These are phyloP conservation scores for Rhinogobius similis DNA, from an alignment of 2,113 vertebrate species.

Conservation along the genomic window DNA sequence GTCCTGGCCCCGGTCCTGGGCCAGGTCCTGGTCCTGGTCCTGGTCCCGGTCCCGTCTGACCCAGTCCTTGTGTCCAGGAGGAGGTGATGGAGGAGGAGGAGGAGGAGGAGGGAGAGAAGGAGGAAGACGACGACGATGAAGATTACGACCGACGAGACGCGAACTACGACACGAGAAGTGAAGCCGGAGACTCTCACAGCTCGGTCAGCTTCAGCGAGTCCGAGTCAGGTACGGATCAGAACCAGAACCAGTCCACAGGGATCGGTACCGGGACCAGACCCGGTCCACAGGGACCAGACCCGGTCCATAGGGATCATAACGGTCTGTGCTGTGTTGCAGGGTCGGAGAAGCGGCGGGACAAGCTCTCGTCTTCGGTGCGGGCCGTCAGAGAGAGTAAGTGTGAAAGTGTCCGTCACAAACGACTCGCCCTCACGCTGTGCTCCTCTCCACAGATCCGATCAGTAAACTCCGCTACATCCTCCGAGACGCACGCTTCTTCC, in stretches of 20 bases:
- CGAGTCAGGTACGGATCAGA: slow-evolving; percentile 71
- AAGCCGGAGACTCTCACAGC: slow-evolving; percentile 94
- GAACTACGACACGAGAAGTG: slow-evolving; percentile 95
- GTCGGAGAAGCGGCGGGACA: slow-evolving; percentile 98
- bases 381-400: slow-evolving; percentile 88
- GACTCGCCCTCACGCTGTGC: too few species aligned
- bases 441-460: slow-evolving; percentile 86
- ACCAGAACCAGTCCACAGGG: too few species aligned
- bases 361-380: slow-evolving; percentile 97
- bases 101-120: slow-evolving; percentile 78
- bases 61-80: slow-evolving; percentile 60
- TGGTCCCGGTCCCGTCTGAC: too few species aligned
- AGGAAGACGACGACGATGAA: slow-evolving; percentile 85
- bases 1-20: too few species aligned
- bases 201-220: slow-evolving; percentile 94
- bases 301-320: too few species aligned
- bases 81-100: slow-evolving; percentile 85
- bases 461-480: slow-evolving; percentile 94
- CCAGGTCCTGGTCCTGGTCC: not conserved
- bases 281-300: not conserved
- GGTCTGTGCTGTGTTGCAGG: slow-evolving; percentile 67
- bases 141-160: slow-evolving; percentile 83
- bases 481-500: slow-evolving; percentile 93
- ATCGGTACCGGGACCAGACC: not conserved
- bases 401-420: too few species aligned